Percentiles rank a stretch among this genome's conserved stretches.
These are phyloP conservation scores for Drosophila sp. DNA, from an alignment of 1,140 invertebrate species.

Conservation along the genomic window DNA sequence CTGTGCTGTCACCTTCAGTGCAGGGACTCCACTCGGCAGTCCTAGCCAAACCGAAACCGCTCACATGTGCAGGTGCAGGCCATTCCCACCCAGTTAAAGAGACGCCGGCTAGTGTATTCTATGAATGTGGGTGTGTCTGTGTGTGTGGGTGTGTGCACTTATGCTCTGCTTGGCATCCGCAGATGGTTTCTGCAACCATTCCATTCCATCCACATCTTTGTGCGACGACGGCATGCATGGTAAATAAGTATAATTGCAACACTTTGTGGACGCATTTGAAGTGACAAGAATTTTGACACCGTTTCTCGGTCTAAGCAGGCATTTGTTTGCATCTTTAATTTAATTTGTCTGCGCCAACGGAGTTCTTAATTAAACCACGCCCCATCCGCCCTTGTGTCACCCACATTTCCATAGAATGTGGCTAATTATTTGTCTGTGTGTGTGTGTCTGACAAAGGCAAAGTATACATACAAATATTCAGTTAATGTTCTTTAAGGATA, in stretches of 20 bases:
- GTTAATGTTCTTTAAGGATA: conserved; percentile 12
- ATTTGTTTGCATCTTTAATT: conserved; percentile 62
- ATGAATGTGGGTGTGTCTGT: conserved; percentile 4
- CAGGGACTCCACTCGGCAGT: conserved; percentile 37
- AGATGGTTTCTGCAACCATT: conserved; percentile 23
- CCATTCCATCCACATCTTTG: conserved; percentile 5
- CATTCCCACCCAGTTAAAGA: conserved; percentile 2
- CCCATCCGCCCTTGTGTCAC: not conserved
- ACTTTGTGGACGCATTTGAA: conserved; percentile 61
- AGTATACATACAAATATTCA: not conserved
- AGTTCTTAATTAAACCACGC: conserved; percentile 52
- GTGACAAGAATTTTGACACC: conserved; percentile 67
- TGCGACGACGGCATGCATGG: conserved; percentile 37
- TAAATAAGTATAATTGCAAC: conserved; percentile 70
- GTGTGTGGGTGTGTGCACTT: not conserved
- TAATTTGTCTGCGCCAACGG: conserved; percentile 42
- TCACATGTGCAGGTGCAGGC: conserved; percentile 36
- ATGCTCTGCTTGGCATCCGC: conserved; percentile 35
- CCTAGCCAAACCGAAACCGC: conserved; percentile 25
- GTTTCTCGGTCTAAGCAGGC: conserved; percentile 50
- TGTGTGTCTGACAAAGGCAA: too few species aligned
- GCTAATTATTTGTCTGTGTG: not conserved
- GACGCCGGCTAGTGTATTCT: not conserved
- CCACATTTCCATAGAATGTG: not conserved
- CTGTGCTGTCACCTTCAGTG: conserved; percentile 42